Evolutionary conservation across 2,797 vertebrate species (phyloP).

Genomic region (Xerus rutilus): DNA sequence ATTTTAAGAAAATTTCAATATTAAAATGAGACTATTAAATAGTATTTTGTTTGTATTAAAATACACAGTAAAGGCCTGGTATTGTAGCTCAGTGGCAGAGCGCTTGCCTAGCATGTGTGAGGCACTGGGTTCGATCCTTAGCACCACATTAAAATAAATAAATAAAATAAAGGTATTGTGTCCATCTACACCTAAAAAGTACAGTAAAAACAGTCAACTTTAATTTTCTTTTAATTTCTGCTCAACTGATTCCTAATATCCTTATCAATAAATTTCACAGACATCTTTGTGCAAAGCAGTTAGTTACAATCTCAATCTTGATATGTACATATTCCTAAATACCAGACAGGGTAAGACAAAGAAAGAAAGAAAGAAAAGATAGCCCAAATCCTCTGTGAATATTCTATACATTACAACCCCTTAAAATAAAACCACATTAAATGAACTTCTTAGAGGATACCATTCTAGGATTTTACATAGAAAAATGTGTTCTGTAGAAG

Average conservation of each 20-base stretch:
- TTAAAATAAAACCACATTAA: conserved; percentile 26
- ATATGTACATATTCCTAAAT: conserved; percentile 38
- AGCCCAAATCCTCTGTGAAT: background rate
- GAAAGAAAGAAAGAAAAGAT: background rate
- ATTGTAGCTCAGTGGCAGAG: too few species aligned
- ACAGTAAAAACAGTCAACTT: conserved; percentile 9
- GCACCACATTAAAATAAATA: too few species aligned
- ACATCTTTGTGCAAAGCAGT: conserved; percentile 55
- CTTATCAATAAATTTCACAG: conserved; percentile 62
- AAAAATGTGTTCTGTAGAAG: conserved; percentile 42
- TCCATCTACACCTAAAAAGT: too few species aligned
- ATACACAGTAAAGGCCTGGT: background rate
- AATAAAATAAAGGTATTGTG: too few species aligned
- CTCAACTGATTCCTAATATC: conserved; percentile 23
- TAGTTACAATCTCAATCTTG: conserved; percentile 51
- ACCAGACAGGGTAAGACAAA: background rate
- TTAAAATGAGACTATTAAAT: conserved; percentile 41
- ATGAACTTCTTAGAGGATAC: conserved; percentile 29
- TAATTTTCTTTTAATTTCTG: conserved; percentile 66
- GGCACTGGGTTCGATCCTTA: too few species aligned
- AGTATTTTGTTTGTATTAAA: conserved; percentile 62
- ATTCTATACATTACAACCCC: background rate
- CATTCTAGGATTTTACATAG: conserved; percentile 32
- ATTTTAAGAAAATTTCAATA: conserved; percentile 60
- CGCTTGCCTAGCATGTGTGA: too few species aligned